Base-by-base conservation (phyloP, 2,888 invertebrate species). In the Eupithecia subumbrata region DNA sequence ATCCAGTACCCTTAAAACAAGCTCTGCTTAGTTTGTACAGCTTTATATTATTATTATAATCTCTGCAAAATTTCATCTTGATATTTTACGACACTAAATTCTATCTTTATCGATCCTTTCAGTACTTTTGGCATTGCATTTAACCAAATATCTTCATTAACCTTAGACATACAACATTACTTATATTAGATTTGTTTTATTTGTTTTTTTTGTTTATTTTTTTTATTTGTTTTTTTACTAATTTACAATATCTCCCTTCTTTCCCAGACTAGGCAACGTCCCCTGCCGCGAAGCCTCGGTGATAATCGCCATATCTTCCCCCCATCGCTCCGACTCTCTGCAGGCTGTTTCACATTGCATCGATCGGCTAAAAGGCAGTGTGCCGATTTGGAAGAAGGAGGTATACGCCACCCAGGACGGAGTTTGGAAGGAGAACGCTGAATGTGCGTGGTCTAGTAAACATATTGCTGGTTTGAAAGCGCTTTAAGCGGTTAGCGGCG, bases 371-470 rank as follows among this genome's bases (percentile, higher is more conserved):
- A 99, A 99, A 90, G 96, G 97, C 74, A 95, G 95, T 40, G 99
- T 99, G 48, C 99, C 99, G 0, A 98, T 99, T 77, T 99, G 99
- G 99, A 99, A 99, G 92, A 98, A 98, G 90, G 99, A 99, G 95
- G 95, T 97, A 37, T 99, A 99, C 89, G 95, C 92, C 40, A 95
- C 95, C 71, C 91, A 96, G 34, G 91, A 95, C 0, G 90, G 92
- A 0, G 93, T 95, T 22, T 98, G 98, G 98, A 98, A 98, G 91
- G 97, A 97, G 89, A 98, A 98, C 89, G 95, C 95, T 76, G 98
- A 98, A 95, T 98, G 98, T 95, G 94, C 95, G 92, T 98, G 98
- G 98, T 96, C 96, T 78, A 95, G 91, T 89, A 92, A 92, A 88
- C 86, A 89, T 86, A 88, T 80, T 72, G 76, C 80, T 71, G 84